These are phyloP conservation scores for Paralichthys olivaceus DNA, from an alignment of 2,113 vertebrate species.

Conservation along the genomic window DNA sequence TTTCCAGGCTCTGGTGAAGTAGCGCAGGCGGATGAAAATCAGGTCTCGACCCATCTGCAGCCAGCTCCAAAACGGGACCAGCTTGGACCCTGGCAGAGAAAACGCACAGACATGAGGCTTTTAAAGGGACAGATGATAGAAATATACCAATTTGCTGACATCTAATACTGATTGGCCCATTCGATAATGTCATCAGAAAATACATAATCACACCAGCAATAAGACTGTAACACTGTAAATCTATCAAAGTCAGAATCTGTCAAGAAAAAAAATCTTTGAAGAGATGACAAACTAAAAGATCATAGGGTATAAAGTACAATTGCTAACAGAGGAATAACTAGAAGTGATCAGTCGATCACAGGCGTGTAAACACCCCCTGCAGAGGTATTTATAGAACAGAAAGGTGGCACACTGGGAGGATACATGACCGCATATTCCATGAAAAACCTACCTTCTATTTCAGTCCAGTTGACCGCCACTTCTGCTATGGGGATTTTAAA, in stretches of 20 bases:
- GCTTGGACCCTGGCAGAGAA: conserved; percentile 90
- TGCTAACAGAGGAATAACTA: neutral
- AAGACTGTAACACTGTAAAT: neutral
- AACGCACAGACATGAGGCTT: neutral
- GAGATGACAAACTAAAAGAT: neutral
- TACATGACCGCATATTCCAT: conserved; percentile 41
- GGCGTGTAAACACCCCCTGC: neutral
- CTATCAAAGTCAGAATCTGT: neutral
- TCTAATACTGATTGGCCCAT: neutral
- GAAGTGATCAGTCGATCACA: conserved; percentile 1
- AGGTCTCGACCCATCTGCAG: conserved; percentile 97
- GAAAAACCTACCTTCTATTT: conserved; percentile 91
- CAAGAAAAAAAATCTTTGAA: neutral
- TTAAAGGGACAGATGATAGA: neutral
- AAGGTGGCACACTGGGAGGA: conserved; percentile 10
- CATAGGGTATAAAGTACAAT: neutral
- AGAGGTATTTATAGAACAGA: conserved; percentile 40
- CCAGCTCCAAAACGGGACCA: conserved; percentile 99
- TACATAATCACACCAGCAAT: neutral
- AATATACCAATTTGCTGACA: neutral
- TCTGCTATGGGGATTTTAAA: conserved; percentile 94
- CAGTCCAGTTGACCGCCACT: conserved; percentile 98
- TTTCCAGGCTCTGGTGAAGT: conserved; percentile 95
- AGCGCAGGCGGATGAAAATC: conserved; percentile 94
- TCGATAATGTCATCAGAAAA: neutral